Evolutionary conservation across 2,113 vertebrate genomes (phyloP), one percentile per base, ranked within the genome.

Genomic region (Nesogale talazaci): DNA sequence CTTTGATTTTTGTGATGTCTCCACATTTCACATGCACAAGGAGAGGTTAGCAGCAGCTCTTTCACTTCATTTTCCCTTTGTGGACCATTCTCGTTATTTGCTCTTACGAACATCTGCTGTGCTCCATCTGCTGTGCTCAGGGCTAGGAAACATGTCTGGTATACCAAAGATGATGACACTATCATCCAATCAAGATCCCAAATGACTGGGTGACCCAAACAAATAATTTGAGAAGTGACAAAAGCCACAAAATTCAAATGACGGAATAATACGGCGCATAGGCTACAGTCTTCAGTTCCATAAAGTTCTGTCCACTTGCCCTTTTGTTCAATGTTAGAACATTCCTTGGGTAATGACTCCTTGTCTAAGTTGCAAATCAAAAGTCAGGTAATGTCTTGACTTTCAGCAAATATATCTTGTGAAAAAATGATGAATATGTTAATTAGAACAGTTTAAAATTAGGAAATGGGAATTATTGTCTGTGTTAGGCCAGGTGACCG

Each of bases 71-170:
- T 75, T 92, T 84, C 42, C 83, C 57, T 87, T 59, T 0, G 7
- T 84, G 57, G 61, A 78, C 10, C 57, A 38, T 67, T 82, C n/a
- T 94, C 22, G 72, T 91, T 89, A 65, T 74, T 93, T 96, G 25
- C 82, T 31, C 4, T 40, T 72, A 42, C 15, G 90, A 90, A 91
- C 23, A 78, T 86, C n/a, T 95, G 36, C 67, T 38, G 0, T 81
- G 20, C 11, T 83, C 6, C 23, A 78, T 86, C n/a, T 95, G 36
- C 67, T 38, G 0, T 81, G 20, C 11, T 83, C 6, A 83, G 56
- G 4, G 25, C 16, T 69, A 61, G 15, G 40, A 88, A 94, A 88
- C 11, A 38, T 84, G 63, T 79, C 1, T 57, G 69, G 42, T 4
- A 23, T 85, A n/a, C 8, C 65, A 81, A 94, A 95, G 75, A 59